phyloP scores from a whole-genome alignment of 92 coral and sea anemone genomes.

The Phenganax marumi region DNA sequence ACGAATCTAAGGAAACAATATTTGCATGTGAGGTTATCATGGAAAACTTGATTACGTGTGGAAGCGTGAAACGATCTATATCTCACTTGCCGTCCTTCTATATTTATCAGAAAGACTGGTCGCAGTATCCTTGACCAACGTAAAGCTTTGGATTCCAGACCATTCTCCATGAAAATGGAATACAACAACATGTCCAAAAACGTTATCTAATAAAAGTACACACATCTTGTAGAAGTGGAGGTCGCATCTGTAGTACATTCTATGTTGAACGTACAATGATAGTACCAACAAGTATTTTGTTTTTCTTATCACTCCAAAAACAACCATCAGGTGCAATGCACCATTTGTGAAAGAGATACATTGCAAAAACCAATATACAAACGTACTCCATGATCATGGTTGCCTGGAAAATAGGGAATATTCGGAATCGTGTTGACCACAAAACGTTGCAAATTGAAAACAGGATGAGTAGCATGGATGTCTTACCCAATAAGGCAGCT shows the following conservation, averaged over 20 bases:
- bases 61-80: neutral
- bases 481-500: conserved; percentile 94
- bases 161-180: conserved; percentile 73
- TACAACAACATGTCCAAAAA: conserved; percentile 93
- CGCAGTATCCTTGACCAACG: conserved; percentile 92
- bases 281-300: conserved; percentile 64
- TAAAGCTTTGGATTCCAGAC: conserved; percentile 60
- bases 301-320: conserved; percentile 91
- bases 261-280: conserved; percentile 68
- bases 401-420: conserved; percentile 53
- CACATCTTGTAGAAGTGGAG: neutral
- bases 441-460: neutral
- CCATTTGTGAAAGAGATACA: conserved; percentile 88
- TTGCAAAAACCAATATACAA: conserved; percentile 80
- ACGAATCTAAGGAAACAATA: conserved; percentile 61
- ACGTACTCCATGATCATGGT: conserved; percentile 82
- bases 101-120: conserved; percentile 73
- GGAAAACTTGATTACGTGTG: neutral
- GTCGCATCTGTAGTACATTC: neutral
- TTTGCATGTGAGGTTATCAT: neutral
- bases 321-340: conserved; percentile 89
- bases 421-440: neutral
- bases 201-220: conserved; percentile 54
- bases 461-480: too few species aligned
- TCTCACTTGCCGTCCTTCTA: conserved; percentile 95